Base-by-base conservation (phyloP, 2,888 invertebrate species). In the Prosopocoilus inquinatus region DNA sequence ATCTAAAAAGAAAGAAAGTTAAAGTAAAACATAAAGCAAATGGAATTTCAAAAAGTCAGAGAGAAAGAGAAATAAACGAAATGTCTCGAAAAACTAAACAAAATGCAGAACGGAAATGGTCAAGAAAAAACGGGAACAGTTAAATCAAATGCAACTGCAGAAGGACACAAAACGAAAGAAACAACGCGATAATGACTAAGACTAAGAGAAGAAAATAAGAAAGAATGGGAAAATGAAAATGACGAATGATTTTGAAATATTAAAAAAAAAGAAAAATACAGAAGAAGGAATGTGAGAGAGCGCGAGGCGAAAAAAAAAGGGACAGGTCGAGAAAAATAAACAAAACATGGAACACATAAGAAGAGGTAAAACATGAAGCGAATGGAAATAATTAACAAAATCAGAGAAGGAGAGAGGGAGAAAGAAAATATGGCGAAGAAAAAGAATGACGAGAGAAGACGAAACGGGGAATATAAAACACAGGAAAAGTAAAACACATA, bases 211-310 rank as follows among this genome's bases (percentile, higher is more conserved):
- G n/a, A n/a, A 39, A 13, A 20, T 7, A 38, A 15, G 13, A 36
- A 39, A 13, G 13, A 39, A 33, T 28, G 62, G 57, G 3, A 65
- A 67, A 1, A 59, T 69, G 4, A 62, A n/a, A n/a, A n/a, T n/a
- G 64, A 1, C 7, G 48, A 47, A 16, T 8, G 46, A 36, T 39
- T 33, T 15, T 3, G 50, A 50, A 13, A 50, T 4, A 35, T 13
- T 28, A 28, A 15, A 13, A 16, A 32, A 20, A 33, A 35, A 28
- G 33, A 47, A n/a, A 9, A 13, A n/a, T 8, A 3, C 9, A 33
- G 48, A 13, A 16, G 49, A 47, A 36, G 16, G 36, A 34, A 35
- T 13, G 49, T 12, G 47, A 32, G 36, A 36, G 35, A 12, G n/a
- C 2, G 28, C 9, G 34, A 47, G 35, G 35, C 13, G 13, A 13